Evolutionary conservation across 2,113 vertebrate species (phyloP), one percentile per base, ranked within the genome.

Genomic region (Epinephelus fuscoguttatus): DNA sequence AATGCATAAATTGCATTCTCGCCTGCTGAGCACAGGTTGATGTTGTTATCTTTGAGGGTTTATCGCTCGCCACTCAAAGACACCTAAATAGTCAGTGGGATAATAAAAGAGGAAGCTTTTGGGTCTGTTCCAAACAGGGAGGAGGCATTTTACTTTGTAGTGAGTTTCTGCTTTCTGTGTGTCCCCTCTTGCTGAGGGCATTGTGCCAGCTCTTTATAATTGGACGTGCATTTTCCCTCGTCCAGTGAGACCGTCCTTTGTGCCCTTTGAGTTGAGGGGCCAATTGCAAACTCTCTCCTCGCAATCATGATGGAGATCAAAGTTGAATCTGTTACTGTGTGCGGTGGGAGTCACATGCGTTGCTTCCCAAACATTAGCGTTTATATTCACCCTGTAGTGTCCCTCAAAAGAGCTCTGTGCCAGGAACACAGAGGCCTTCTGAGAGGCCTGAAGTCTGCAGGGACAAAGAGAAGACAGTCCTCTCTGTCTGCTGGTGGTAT

Each of bases 241-340:
- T 45, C 88, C 86, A 86, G 25, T 88, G 81, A 87, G 57, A 67
- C 52, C 37, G 3, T 84, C 79, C 83, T 88, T 89, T 92, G 85
- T 92, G 75, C 71, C 50, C 78, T 60, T 78, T 75, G 62, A 66
- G 71, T 85, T 13, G 21, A 78, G 56, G 79, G 74, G 80, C 86
- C 79, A 86, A 87, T 92, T 91, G 82, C 30, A 15, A 61, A 37
- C 79, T 70, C 56, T 72, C 27, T 62, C 78, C 75, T 47, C 75
- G 79, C 88, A 84, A 75, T 88, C 77, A 70, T 0, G 69, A 66
- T 11, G 6, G 13, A 89, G 82, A 93, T 93, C 88, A 91, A 88
- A 91, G 91, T 45, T 61, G 71, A 78, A 45, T 66, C 55, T 2
- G 47, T 25, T 45, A 60, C 86, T 14, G 11, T 49, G 17, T 84